These are phyloP conservation scores for Amazonetta brasiliensis DNA, from an alignment of 2,797 vertebrate species.

Conservation along the genomic window DNA sequence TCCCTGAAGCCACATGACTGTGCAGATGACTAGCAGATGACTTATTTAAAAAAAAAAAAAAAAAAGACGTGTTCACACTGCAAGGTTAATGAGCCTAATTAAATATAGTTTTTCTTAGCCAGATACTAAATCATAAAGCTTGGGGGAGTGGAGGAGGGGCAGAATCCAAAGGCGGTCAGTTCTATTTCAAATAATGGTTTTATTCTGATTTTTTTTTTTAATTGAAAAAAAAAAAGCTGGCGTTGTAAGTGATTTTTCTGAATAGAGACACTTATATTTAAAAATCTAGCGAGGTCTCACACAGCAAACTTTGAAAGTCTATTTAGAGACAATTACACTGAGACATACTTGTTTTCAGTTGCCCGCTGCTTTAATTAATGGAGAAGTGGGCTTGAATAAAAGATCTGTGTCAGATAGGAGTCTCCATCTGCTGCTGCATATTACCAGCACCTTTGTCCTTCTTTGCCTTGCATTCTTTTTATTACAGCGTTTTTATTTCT, in stretches of 20 bases:
- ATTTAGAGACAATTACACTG: slow-evolving; percentile 24
- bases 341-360: slow-evolving; percentile 60
- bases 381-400: slow-evolving; percentile 41
- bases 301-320: slow-evolving; percentile 31
- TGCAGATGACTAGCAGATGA: slow-evolving; percentile 78
- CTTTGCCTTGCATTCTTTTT: neutral
- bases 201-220: slow-evolving; percentile 50
- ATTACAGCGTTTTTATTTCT: slow-evolving; percentile 6
- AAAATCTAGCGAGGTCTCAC: slow-evolving; percentile 37
- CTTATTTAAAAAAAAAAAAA: slow-evolving; percentile 60
- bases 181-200: slow-evolving; percentile 45
- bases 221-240: neutral
- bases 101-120: slow-evolving; percentile 68
- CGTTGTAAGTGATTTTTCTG: slow-evolving; percentile 14
- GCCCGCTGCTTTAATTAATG: slow-evolving; percentile 61
- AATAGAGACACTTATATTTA: slow-evolving; percentile 18
- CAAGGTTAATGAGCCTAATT: slow-evolving; percentile 77
- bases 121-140: slow-evolving; percentile 63
- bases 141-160: neutral
- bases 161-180: slow-evolving; percentile 24
- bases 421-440: slow-evolving; percentile 60
- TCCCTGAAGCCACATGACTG: slow-evolving; percentile 76
- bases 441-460: slow-evolving; percentile 61
- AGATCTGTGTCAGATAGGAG: slow-evolving; percentile 48
- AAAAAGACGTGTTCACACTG: slow-evolving; percentile 65